Percentiles rank a stretch among this genome's conserved stretches.
Evolutionary conservation across 2,797 vertebrate species (phyloP).

Genomic region (Morelia viridis): DNA sequence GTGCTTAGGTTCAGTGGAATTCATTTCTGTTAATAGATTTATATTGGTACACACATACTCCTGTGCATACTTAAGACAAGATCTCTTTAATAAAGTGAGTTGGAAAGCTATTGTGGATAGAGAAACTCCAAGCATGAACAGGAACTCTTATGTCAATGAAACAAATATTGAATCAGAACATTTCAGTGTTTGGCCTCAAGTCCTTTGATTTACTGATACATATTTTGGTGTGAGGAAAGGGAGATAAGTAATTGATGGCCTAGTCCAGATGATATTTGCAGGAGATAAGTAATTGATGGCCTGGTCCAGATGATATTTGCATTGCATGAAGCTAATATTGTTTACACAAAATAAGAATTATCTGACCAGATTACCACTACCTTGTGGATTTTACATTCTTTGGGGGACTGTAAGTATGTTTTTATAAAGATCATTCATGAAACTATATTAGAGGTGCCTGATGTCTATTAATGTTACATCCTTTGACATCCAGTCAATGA

Average conservation of each 20-base stretch:
- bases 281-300: constrained; percentile 1
- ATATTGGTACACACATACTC: constrained; percentile 6
- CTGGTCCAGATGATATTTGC: constrained; percentile 2
- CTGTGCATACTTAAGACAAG: not conserved
- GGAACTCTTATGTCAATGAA: not conserved
- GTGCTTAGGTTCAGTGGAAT: not conserved
- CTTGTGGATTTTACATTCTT: constrained; percentile 60
- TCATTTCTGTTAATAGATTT: not conserved
- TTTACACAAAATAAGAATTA: constrained; percentile 42
- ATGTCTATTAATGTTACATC: constrained; percentile 69
- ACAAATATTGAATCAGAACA: not conserved
- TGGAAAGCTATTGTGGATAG: not conserved
- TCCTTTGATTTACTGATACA: constrained; percentile 12
- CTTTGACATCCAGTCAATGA: constrained; percentile 70
- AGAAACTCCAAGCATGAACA: not conserved
- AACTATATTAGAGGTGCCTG: constrained; percentile 64
- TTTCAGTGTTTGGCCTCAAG: not conserved
- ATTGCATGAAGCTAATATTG: not conserved
- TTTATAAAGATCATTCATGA: constrained; percentile 65
- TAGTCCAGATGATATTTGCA: too few relatives aligned
- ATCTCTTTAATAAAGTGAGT: not conserved
- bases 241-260: constrained; percentile 1
- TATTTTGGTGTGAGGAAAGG: not conserved
- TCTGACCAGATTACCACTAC: constrained; percentile 52
- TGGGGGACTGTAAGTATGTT: constrained; percentile 38